Percentiles rank a stretch among this genome's conserved stretches.
These are phyloP conservation scores for Cyphomyrus plagiostoma DNA, from an alignment of 2,113 vertebrate species.

Conservation along the genomic window DNA sequence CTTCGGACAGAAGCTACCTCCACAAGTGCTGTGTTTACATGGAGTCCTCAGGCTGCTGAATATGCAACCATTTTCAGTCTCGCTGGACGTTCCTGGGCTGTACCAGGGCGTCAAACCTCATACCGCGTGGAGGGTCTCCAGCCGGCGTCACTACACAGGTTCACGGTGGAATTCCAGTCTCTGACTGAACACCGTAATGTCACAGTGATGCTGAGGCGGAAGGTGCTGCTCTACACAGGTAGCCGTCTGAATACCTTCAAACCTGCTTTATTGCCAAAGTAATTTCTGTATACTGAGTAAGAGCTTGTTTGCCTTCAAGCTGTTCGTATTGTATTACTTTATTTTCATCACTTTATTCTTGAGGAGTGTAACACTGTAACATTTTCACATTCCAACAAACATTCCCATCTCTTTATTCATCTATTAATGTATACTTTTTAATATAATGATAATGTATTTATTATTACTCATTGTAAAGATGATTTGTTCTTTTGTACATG, in stretches of 20 bases:
- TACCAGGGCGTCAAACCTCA: slow-evolving; percentile 31
- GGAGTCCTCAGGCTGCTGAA: slow-evolving; percentile 47
- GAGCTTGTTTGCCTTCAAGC: neutral
- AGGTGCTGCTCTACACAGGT: slow-evolving; percentile 72
- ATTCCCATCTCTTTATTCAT: neutral
- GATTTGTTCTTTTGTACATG: neutral
- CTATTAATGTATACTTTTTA: neutral
- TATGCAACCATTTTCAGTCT: slow-evolving; percentile 52
- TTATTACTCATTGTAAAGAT: neutral
- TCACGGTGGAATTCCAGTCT: slow-evolving; percentile 61
- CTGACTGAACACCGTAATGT: slow-evolving; percentile 47
- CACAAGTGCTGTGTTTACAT: slow-evolving; percentile 66
- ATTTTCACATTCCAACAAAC: neutral
- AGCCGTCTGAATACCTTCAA: slow-evolving; percentile 13
- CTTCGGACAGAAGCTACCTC: slow-evolving; percentile 51
- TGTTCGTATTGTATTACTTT: neutral
- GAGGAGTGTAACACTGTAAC: neutral
- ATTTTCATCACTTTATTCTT: neutral
- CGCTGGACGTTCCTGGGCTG: slow-evolving; percentile 41
- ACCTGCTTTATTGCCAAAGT: neutral
- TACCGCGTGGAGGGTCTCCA: slow-evolving; percentile 59
- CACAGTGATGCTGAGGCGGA: slow-evolving; percentile 62
- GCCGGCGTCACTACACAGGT: slow-evolving; percentile 58
- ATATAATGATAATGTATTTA: neutral
- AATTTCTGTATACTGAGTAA: neutral